These are phyloP conservation scores for Urocyon cinereoargenteus DNA, from an alignment of 2,797 vertebrate genomes.

Conservation along the genomic window DNA sequence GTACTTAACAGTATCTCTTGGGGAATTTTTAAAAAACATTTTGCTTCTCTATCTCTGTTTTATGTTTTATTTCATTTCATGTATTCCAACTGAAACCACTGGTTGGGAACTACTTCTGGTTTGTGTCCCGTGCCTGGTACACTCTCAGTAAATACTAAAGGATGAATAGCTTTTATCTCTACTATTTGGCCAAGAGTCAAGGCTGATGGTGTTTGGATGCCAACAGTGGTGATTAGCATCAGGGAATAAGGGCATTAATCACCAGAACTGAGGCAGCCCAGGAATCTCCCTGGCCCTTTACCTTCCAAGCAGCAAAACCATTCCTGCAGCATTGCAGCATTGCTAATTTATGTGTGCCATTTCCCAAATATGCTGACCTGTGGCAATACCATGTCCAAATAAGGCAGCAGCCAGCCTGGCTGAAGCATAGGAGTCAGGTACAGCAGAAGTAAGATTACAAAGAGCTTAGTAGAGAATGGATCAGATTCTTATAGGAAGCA, in stretches of 20 bases:
- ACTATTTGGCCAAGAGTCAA: conserved; percentile 56
- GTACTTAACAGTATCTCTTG: background rate
- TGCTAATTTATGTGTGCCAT: background rate
- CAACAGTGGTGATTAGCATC: conserved; percentile 57
- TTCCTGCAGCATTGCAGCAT: background rate
- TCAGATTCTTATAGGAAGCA: background rate
- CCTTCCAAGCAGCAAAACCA: conserved; percentile 11
- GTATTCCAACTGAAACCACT: conserved; percentile 57
- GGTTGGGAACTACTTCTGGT: conserved; percentile 47
- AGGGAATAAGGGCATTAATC: conserved; percentile 65
- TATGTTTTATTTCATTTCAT: conserved; percentile 50
- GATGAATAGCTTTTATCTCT: conserved; percentile 72
- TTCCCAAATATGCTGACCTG: background rate
- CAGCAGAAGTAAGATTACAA: background rate
- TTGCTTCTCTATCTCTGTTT: conserved; percentile 10
- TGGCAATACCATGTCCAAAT: background rate
- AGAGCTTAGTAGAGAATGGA: background rate
- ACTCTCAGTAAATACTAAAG: conserved; percentile 40
- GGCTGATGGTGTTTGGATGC: conserved; percentile 59
- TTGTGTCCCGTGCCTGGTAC: conserved; percentile 4
- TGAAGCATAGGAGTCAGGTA: background rate
- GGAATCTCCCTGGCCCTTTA: conserved; percentile 30
- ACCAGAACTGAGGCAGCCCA: conserved; percentile 52
- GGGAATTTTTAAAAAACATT: conserved; percentile 9
- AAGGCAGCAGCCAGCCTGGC: background rate